Evolutionary conservation across 2,888 invertebrate genomes (phyloP), one percentile per base, ranked within the genome.

Genomic region (Leptopterna dolabrata): DNA sequence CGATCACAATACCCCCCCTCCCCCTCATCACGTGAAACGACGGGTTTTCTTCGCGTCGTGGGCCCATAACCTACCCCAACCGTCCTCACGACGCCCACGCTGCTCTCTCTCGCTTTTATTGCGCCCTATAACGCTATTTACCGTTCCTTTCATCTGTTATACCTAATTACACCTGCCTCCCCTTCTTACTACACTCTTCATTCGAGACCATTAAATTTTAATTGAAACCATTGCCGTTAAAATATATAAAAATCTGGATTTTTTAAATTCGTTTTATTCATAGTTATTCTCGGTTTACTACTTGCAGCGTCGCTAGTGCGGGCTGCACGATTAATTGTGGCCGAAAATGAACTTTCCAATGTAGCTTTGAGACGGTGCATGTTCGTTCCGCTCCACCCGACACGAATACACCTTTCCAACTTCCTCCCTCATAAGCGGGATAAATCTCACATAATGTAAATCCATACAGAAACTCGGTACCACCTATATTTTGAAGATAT

Each of bases 41-140:
- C 36, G 24, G 63, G 63, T 19, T 19, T 19, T 24, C 11, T 63
- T 19, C 11, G 19, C 36, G 16, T 29, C n/a, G 7, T 14, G 36
- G 29, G 73, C 30, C 16, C 73, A 73, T 73, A 73, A 73, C 73
- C 73, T 73, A 73, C 73, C 73, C 36, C 73, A 73, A 73, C 73
- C 36, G 73, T 73, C 41, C 71, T 73, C 73, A 73, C 11, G 36
- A 30, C 73, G 41, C 73, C 73, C 73, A 73, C 73, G 71, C 73
- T 24, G 63, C 63, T 63, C 63, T 63, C 63, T 63, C 73, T 14
- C 16, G 73, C 30, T 73, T 73, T 73, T 73, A 73, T 73, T 73
- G 73, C 73, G 30, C 16, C 73, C 36, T 41, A 6, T 16, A 30
- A 73, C 16, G 36, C 73, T 41, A 73, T 73, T 73, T 73, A 73